Evolutionary conservation across 2,888 invertebrate species (phyloP), one percentile per base, ranked within the genome.

Genomic region (Apamea monoglypha): DNA sequence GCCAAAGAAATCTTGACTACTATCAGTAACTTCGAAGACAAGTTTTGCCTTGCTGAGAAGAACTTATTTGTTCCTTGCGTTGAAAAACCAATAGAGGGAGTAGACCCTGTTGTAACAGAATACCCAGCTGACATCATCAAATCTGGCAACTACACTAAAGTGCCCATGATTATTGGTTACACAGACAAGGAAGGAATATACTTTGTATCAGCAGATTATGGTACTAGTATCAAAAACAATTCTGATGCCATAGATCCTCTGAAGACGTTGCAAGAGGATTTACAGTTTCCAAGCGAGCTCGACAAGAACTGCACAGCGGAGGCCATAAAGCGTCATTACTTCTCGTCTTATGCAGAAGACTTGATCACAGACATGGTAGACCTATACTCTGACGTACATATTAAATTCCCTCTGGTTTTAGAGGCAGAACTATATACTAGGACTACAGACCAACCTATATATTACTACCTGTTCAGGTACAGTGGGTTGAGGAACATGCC

Each of bases 161-260:
- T 97, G 12, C 97, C 97, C 0, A 95, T 96, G 95, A 96, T 97
- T 56, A 95, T 96, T 32, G 96, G 97, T 0, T 94, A 93, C 75
- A 97, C 96, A 29, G 94, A 96, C 82, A 94, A 93, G 40, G 97
- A 97, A 91, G 97, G 96, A 0, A 94, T 96, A 67, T 96, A 94
- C 82, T 96, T 96, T 74, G 95, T 94, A 1, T 90, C 93, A 88
- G 92, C 93, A 84, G 95, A 96, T 85, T 96, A 94, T 80, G 96
- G 96, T 0, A 94, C 85, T 0, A 94, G 92, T 77, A 82, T 96
- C 21, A 93, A 91, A 61, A 92, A 91, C 44, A 81, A 88, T 44
- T 86, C 91, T 0, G 67, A 21, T 25, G 73, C 90, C 16, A 90
- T 95, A 8, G 91, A 96, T 74, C 90, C 93, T 3, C 84, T 91